A percentile compares a stretch with the other conserved stretches of the same genome.
Evolutionary conservation across 2,113 vertebrate genomes (phyloP).

Genomic region (Pandion haliaetus): DNA sequence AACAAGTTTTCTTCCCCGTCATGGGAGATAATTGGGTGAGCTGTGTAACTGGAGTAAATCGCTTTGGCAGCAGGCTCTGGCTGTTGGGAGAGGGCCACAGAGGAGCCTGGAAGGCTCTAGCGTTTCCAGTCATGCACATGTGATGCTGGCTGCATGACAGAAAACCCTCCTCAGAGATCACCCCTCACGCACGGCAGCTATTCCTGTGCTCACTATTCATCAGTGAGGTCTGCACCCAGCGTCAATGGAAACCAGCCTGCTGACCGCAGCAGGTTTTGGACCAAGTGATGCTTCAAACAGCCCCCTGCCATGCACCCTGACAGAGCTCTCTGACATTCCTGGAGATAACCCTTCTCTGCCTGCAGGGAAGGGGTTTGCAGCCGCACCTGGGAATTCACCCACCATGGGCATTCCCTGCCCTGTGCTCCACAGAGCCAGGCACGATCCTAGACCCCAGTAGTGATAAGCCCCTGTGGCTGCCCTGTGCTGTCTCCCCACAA

Average conservation of each 20-base stretch:
- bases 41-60: not conserved
- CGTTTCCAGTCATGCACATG: not conserved
- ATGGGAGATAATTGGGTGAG: not conserved
- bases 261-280: not conserved
- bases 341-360: not conserved
- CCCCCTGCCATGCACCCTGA: not conserved
- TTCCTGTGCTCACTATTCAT: not conserved
- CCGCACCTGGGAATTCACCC: not conserved
- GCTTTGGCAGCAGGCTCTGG: not conserved
- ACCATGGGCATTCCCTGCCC: not conserved
- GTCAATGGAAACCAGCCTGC: not conserved
- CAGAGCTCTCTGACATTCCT: accelerated
- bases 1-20: not conserved
- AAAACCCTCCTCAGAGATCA: not conserved
- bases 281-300: not conserved
- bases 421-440: accelerated
- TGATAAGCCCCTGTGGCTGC: accelerated
- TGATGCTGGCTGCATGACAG: not conserved
- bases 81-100: not conserved
- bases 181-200: not conserved
- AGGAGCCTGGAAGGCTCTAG: not conserved
- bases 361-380: accelerated
- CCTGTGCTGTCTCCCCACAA: not conserved
- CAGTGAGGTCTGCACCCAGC: not conserved
- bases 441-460: not conserved